Base-by-base conservation (phyloP, 2,888 invertebrate species). In the Acleris emargana region DNA sequence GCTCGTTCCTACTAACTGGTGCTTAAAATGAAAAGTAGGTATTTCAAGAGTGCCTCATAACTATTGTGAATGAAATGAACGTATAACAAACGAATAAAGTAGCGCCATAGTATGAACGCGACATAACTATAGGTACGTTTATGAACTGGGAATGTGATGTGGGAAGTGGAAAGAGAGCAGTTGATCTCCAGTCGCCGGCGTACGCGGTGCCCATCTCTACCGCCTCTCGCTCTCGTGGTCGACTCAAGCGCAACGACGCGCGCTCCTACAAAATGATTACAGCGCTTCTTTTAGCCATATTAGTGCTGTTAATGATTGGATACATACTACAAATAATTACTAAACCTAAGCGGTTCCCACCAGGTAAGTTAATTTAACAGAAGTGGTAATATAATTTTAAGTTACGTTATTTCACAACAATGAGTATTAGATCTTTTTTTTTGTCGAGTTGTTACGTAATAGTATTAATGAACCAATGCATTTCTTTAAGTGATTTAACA, bases 231-330 rank as follows among this genome's bases (percentile, higher is more conserved):
- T 11, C 54, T 50, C 49, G 54, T 42, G 42, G n/a, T 11, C 51
- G 59, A n/a, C 54, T 42, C 64, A 55, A 55, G 66, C 60, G 64
- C 64, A 50, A 17, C 45, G 62, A 62, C 54, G 54, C 57, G 57
- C 55, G 66, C 47, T 61, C 60, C 52, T 55, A 60, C 51, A 66
- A 55, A 57, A 66, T 66, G 66, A 66, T 66, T 61, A 61, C 66
- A 66, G 61, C 60, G 52, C 66, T 66, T 25, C 66, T 66, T 66
- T 57, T 66, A 45, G 61, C 61, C 47, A 51, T 57, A 50, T 25
- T 66, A 61, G 66, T 66, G 66, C 38, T 59, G 50, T 60, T 64
- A 43, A 50, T 64, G 59, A 64, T 54, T 55, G 64, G 64, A 64
- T 64, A 60, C 50, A 51, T 64, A 60, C 49, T 64, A 25, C 64